phyloP scores from a whole-genome alignment of 2,888 invertebrate species.

The Ichneumoninae sp. region DNA sequence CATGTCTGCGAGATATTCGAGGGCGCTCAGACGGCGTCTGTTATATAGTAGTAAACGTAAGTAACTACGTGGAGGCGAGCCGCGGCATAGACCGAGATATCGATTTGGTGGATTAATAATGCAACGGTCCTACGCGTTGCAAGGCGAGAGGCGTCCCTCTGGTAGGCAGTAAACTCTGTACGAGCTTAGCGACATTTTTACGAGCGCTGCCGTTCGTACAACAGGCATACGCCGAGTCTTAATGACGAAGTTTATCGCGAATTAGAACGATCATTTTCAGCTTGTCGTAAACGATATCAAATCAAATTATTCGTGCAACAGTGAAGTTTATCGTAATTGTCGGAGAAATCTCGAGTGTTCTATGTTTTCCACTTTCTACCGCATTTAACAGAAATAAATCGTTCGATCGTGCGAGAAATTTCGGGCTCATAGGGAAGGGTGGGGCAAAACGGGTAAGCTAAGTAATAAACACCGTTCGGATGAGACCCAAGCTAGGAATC shows the following conservation, averaged over 20 bases:
- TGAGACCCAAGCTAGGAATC: no score
- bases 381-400: no score
- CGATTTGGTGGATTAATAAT: constrained; percentile 80
- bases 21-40: constrained; percentile 34
- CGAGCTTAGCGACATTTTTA: constrained; percentile 54
- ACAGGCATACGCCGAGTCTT: background rate
- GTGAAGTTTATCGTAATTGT: background rate
- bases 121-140: constrained; percentile 70
- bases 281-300: background rate
- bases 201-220: background rate
- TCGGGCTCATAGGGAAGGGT: background rate
- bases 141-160: constrained; percentile 35
- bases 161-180: constrained; percentile 27
- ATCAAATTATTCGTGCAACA: background rate
- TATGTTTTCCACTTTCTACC: no score
- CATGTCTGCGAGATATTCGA: constrained; percentile 23
- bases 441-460: no score
- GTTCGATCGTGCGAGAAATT: no score
- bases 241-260: constrained; percentile 10
- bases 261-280: constrained; percentile 32
- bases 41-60: constrained; percentile 8
- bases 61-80: constrained; percentile 56
- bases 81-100: constrained; percentile 75
- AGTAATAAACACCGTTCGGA: no score
- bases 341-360: background rate